Base-by-base conservation (phyloP, 2,113 vertebrate species). In the Tragelaphus scriptus region DNA sequence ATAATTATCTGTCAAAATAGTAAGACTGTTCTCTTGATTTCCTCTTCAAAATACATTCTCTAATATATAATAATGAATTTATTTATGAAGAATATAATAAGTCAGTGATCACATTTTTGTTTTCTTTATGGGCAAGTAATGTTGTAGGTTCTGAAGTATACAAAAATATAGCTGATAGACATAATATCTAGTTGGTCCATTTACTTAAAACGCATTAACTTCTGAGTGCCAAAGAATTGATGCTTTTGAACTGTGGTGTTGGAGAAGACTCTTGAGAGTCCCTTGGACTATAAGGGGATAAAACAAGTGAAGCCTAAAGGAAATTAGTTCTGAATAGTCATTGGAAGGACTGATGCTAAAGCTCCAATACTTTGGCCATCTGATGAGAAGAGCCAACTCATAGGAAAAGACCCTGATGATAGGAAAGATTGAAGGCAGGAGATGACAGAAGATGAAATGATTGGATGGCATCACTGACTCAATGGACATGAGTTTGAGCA, bases 1-100 rank as follows among this genome's bases (percentile, higher is more conserved):
- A 85, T 88, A 94, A 85, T 81, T 96, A 9, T 59, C 84, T 89
- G 79, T 92, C 85, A 92, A 90, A 80, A 92, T 61, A 81, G 6
- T 80, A 61, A 21, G 15, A 89, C 8, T 65, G 5, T 90, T 84
- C 36, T 92, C 16, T 53, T 94, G 71, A 61, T 94, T 58, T 75
- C 28, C 9, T 61, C 36, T 61, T 5, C 30, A 90, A 10, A 89
- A 9, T 59, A 61, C 58, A 91, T 85, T 71, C 14, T 87, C 19
- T 75, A 30, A 56, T 90, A 3, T 59, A 91, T 61, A 51, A 55
- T 80, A 86, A 30, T 55, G 15, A 58, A 36, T 75, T 71, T 71
- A 28, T 61, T 92, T 87, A 47, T 68, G 30, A 91, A 87, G 49
- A 55, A 63, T 8, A 95, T 81, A 36, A 92, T 65, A 89, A 97